Conservation (phyloP, 2,797 vertebrate genomes). For the Schizothorax lantsangensis region DNA sequence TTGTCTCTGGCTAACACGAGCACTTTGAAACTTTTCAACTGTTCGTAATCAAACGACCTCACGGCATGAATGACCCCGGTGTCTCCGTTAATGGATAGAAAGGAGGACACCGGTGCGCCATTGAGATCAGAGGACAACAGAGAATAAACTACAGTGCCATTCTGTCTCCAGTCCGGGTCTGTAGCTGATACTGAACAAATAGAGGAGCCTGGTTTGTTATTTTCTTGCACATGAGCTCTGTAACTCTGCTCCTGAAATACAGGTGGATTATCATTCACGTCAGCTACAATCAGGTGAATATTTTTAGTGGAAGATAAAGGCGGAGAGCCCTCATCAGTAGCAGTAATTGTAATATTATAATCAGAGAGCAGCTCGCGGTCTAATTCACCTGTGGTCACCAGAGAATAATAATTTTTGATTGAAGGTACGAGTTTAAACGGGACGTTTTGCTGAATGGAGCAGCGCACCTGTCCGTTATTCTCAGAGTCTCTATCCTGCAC, state of each 20-base stretch:
- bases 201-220: constrained; percentile 56
- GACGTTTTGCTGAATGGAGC: constrained; percentile 46
- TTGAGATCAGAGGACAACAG: constrained; percentile 64
- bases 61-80: constrained; percentile 70
- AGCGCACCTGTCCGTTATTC: constrained; percentile 62
- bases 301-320: constrained; percentile 52
- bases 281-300: not conserved
- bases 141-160: constrained; percentile 69
- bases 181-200: constrained; percentile 66
- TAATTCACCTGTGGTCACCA: constrained; percentile 59
- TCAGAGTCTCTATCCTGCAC: constrained; percentile 66
- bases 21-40: too few relatives aligned
- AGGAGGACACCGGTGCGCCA: constrained; percentile 65
- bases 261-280: constrained; percentile 57
- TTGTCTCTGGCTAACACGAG: too few relatives aligned
- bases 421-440: constrained; percentile 60
- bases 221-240: constrained; percentile 63
- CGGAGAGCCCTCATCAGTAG: constrained; percentile 69
- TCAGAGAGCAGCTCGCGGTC: constrained; percentile 68
- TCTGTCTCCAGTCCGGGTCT: constrained; percentile 65
- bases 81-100: constrained; percentile 56
- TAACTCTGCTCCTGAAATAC: constrained; percentile 59
- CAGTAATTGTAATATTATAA: constrained; percentile 73
- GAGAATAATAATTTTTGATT: constrained; percentile 58
- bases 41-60: constrained; percentile 64